A percentile compares a stretch with the other conserved stretches of the same genome.
Conservation (phyloP, 1,140 invertebrate species). For the Octopus bimaculoides region DNA sequence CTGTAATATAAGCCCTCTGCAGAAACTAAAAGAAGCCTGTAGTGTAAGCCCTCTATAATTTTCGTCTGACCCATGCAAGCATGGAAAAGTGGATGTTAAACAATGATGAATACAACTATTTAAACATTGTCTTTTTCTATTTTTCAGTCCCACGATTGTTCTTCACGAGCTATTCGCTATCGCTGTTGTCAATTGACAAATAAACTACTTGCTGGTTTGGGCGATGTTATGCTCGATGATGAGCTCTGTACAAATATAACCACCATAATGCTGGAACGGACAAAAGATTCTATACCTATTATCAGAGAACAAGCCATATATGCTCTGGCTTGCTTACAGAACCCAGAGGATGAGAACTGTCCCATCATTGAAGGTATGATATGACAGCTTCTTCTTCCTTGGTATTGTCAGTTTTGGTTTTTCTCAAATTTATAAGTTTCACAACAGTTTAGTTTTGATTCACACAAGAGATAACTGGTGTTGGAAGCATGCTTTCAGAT, state of each 20-base stretch:
- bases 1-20: too few species aligned
- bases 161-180: conserved; percentile 66
- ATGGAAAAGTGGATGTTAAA: too few species aligned
- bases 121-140: conserved; percentile 12
- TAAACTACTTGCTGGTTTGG: conserved; percentile 70
- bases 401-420: too few species aligned
- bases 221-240: conserved; percentile 75
- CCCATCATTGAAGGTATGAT: conserved; percentile 67
- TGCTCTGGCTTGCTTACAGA: conserved; percentile 77
- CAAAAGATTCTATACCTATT: conserved; percentile 70
- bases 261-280: conserved; percentile 68
- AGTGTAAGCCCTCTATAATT: too few species aligned
- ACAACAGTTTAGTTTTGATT: too few species aligned
- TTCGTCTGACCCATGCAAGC: too few species aligned
- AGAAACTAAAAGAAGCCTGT: too few species aligned
- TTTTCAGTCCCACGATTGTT: conserved; percentile 62
- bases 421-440: too few species aligned
- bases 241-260: conserved; percentile 72
- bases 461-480: too few species aligned
- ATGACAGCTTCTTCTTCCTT: too few species aligned
- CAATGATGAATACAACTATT: not conserved
- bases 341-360: conserved; percentile 73
- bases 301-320: conserved; percentile 76
- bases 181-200: conserved; percentile 75
- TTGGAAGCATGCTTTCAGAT: too few species aligned